Evolutionary conservation across 2,113 vertebrate genomes (phyloP), one percentile per base, ranked within the genome.

Genomic region (Pica pica): DNA sequence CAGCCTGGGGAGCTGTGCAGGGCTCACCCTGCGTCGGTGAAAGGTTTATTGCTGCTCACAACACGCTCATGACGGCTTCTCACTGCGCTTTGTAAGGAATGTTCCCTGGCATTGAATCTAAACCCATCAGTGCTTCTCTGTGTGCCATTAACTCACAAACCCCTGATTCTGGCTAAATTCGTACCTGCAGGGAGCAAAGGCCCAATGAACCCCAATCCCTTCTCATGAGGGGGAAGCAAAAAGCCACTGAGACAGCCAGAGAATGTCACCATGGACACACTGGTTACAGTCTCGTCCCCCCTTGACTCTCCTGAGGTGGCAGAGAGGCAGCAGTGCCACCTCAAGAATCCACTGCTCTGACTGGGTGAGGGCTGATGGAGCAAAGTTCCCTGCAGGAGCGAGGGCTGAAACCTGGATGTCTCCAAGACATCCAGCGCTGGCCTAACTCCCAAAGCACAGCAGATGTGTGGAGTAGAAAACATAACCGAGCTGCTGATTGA

Each of bases 181-280:
- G 14, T 5, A 13, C 41, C 21, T 3, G 0, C 10, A 2, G 41
- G 4, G 22, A 87, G 46, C 26, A 37, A 42, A 56, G 83, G 28
- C 59, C 49, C 49, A 10, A 27, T 1, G 22, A 49, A n/a, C 12
- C 35, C 59, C 13, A 23, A 13, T 2, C 37, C 52, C 35, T n/a
- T 30, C 3, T 5, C 21, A 9, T 1, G 44, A 76, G 35, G 30
- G 12, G 20, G 57, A 35, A 89, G 83, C 9, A 33, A 53, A 84
- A 61, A 57, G 17, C 4, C 1, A 0, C 9, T 1, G n/a, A 53
- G 65, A 21, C 18, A 60, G 23, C 23, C 61, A 0, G 2, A 53
- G 47, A 37, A 27, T 1, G 5, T 0, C 9, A 4, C 33, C 47
- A 37, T 0, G 8, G 85, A 7, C 21, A 20, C 2, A 0, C 1